Percentiles rank a stretch among this genome's conserved stretches.
These are phyloP conservation scores for Carassius auratus DNA, from an alignment of 2,113 vertebrate species.

Conservation along the genomic window DNA sequence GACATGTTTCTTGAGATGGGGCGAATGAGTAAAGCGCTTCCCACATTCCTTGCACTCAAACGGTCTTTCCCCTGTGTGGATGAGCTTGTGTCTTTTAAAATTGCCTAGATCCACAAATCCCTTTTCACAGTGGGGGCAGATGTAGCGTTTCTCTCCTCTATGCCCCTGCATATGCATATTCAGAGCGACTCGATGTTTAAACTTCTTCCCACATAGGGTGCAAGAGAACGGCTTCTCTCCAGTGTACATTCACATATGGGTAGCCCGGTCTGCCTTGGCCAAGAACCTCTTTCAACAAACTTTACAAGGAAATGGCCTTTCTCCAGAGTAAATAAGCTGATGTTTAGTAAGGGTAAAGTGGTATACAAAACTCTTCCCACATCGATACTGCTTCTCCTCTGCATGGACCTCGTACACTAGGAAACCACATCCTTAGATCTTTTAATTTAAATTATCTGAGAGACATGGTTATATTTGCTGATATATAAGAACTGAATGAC, in stretches of 20 bases:
- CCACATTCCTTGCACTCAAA: conserved; percentile 69
- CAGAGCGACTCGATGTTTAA: conserved; percentile 77
- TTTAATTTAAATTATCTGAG: no score
- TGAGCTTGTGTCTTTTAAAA: conserved; percentile 80
- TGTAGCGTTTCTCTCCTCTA: conserved; percentile 73
- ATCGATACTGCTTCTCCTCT: conserved; percentile 70
- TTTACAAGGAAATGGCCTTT: conserved; percentile 73
- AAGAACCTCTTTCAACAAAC: conserved; percentile 72
- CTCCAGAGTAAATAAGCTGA: conserved; percentile 69
- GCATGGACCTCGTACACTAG: conserved; percentile 69
- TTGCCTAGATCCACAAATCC: conserved; percentile 82
- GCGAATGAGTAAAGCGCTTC: conserved; percentile 72
- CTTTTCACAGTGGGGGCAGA: conserved; percentile 80
- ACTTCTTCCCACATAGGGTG: conserved; percentile 78
- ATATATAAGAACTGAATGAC: no score
- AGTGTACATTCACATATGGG: conserved; percentile 80
- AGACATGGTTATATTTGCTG: no score
- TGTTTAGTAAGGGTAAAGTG: conserved; percentile 73
- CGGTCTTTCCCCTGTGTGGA: conserved; percentile 79
- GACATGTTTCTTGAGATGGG: conserved; percentile 73
- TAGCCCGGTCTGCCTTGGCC: conserved; percentile 69
- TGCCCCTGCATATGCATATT: conserved; percentile 81
- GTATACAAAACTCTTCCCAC: conserved; percentile 75
- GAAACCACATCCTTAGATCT: conserved; percentile 50
- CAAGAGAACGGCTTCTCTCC: conserved; percentile 84